Evolutionary conservation across 2,113 vertebrate species (phyloP).

Genomic region (Arothron firmamentum): DNA sequence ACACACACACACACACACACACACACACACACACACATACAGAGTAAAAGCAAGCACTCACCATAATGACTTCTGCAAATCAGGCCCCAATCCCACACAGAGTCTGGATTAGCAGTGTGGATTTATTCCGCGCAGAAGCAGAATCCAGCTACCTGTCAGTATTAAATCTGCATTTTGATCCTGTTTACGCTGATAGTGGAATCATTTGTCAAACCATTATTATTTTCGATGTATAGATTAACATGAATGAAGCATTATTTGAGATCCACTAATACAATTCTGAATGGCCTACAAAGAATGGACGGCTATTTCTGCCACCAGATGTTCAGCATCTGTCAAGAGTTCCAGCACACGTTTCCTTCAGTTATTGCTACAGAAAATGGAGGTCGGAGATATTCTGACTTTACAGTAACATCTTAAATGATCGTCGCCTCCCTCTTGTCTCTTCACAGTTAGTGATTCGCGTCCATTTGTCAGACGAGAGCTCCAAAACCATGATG

Average conservation of each 20-base stretch:
- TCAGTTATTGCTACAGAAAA: no score
- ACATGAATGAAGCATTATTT: not conserved
- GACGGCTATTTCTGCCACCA: not conserved
- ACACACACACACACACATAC: slow-evolving; percentile 11
- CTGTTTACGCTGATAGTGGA: not conserved
- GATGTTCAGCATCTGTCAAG: not conserved
- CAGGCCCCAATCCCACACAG: slow-evolving; percentile 47
- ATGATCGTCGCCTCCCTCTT: not conserved
- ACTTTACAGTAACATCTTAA: not conserved
- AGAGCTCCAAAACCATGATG: slow-evolving; percentile 99
- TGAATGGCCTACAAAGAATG: no score
- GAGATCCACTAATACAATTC: not conserved
- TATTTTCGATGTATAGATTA: no score
- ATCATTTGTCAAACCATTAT: not conserved
- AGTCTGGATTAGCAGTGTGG: slow-evolving; percentile 50
- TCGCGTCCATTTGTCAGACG: slow-evolving; percentile 94
- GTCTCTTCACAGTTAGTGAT: slow-evolving; percentile 83
- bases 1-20: slow-evolving; percentile 10
- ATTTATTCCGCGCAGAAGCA: slow-evolving; percentile 24
- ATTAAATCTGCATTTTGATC: not conserved
- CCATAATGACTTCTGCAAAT: slow-evolving; percentile 53
- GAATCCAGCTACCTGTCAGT: slow-evolving; percentile 12
- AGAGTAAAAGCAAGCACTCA: slow-evolving; percentile 35
- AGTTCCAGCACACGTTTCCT: not conserved
- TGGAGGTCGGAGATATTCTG: not conserved